Evolutionary conservation across 2,113 vertebrate genomes (phyloP).

Genomic region (Sminthopsis crassicaudata): DNA sequence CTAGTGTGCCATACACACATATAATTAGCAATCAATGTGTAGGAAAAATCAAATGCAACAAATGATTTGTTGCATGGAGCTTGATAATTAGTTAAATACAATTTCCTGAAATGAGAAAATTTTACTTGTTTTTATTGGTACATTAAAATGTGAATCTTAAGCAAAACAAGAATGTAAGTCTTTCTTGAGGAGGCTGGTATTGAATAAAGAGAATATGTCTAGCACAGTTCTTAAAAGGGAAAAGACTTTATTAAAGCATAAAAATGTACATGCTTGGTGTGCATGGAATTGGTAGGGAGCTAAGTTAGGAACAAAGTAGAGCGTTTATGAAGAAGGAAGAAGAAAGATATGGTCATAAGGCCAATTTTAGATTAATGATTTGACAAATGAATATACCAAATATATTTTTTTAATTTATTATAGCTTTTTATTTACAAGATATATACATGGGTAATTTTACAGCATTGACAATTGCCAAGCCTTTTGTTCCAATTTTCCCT

Average conservation of each 20-base stretch:
- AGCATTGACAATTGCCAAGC: too few species aligned
- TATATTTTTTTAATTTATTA: too few species aligned
- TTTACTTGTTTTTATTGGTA: conserved; percentile 82
- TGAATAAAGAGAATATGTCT: conserved; percentile 73
- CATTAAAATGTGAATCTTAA: conserved; percentile 86
- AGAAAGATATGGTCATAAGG: conserved; percentile 79
- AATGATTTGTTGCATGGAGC: conserved; percentile 76
- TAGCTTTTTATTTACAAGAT: too few species aligned
- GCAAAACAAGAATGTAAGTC: conserved; percentile 87
- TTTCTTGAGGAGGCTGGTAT: conserved; percentile 76
- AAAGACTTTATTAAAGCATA: conserved; percentile 81
- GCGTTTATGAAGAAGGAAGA: conserved; percentile 23
- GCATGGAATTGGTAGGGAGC: neutral
- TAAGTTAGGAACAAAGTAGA: neutral
- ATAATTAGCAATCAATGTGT: conserved; percentile 69
- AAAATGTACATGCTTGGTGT: conserved; percentile 73
- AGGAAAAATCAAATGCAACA: conserved; percentile 74
- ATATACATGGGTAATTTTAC: too few species aligned
- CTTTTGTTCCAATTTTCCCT: too few species aligned
- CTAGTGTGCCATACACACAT: neutral
- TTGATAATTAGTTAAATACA: conserved; percentile 85
- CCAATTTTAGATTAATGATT: conserved; percentile 77
- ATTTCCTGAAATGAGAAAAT: conserved; percentile 81
- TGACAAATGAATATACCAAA: conserved; percentile 83
- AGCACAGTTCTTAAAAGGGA: conserved; percentile 70